phyloP scores from a whole-genome alignment of 2,797 vertebrate genomes.

The Heterohyrax brucei region DNA sequence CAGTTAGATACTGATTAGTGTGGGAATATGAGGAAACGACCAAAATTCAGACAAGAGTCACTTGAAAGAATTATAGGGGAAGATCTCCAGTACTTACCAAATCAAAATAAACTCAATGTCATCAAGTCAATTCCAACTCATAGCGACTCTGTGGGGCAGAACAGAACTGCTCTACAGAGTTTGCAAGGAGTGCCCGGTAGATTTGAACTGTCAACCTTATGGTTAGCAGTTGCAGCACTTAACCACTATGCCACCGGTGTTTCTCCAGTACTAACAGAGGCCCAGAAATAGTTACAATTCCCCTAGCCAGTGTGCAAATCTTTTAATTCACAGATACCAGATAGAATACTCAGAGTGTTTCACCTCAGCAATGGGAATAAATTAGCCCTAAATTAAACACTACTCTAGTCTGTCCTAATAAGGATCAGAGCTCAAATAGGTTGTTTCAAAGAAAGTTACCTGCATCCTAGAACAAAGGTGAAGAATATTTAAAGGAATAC shows the following conservation, averaged over 20 bases:
- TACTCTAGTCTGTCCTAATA: neutral
- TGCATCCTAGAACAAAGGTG: conserved; percentile 1
- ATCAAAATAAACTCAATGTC: too few species aligned
- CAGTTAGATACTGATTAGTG: neutral
- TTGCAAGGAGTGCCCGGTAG: too few species aligned
- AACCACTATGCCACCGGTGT: too few species aligned
- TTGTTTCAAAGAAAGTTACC: neutral
- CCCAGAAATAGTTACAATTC: neutral
- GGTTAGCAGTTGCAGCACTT: too few species aligned
- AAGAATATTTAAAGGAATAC: neutral
- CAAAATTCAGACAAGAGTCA: too few species aligned
- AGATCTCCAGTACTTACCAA: neutral
- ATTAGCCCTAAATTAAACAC: neutral
- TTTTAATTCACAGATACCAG: neutral
- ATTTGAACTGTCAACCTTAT: too few species aligned
- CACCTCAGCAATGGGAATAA: neutral
- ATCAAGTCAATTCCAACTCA: too few species aligned
- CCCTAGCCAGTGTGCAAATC: neutral
- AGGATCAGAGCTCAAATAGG: neutral
- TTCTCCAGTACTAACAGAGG: neutral
- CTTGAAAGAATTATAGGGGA: neutral
- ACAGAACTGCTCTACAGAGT: too few species aligned
- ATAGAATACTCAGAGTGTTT: neutral
- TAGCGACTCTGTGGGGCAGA: too few species aligned
- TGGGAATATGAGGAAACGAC: too few species aligned